phyloP scores from a whole-genome alignment of 1,140 invertebrate genomes.

The Pachypeltis micranthus region DNA sequence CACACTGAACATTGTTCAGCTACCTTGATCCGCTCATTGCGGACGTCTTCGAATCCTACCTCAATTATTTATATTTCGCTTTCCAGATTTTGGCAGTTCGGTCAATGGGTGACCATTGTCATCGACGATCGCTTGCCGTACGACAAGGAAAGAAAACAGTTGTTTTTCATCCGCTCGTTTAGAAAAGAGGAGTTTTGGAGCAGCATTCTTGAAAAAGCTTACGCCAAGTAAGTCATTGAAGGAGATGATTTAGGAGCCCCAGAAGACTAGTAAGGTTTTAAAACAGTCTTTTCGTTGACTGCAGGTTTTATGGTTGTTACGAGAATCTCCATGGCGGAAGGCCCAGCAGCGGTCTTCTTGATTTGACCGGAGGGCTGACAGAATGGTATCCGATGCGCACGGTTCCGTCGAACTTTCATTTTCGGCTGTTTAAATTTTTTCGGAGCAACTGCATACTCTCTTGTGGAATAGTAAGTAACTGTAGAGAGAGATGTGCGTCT shows the following conservation, averaged over 20 bases:
- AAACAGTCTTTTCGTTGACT: background rate
- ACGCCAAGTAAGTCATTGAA: background rate
- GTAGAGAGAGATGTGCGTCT: no score
- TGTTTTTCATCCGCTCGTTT: background rate
- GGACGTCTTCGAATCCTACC: no score
- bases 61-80: no score
- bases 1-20: no score
- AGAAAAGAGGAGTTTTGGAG: conserved; percentile 5
- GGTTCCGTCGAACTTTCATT: background rate
- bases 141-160: background rate
- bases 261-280: background rate
- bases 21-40: no score
- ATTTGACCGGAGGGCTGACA: background rate
- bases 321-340: background rate
- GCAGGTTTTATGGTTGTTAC: background rate
- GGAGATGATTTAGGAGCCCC: background rate
- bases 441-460: background rate
- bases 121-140: background rate
- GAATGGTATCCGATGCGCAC: background rate
- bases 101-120: background rate
- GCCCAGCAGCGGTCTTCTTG: background rate
- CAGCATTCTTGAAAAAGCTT: background rate
- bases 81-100: conserved; percentile 2
- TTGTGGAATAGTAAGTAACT: background rate
- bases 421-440: background rate